Conservation (phyloP, 2,113 vertebrate species). For the Etheostoma spectabile region DNA sequence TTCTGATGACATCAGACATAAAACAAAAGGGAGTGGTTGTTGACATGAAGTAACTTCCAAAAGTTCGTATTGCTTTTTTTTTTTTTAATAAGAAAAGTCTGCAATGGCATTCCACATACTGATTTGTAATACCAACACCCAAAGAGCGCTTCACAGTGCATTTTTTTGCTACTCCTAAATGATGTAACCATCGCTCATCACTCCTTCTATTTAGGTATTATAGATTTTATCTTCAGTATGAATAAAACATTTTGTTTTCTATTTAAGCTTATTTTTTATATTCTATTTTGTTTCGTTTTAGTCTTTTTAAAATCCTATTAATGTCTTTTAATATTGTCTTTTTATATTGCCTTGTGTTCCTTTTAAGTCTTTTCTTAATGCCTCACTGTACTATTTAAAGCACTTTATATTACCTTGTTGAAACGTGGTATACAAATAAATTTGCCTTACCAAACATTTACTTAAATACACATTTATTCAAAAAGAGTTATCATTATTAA, state of each 20-base stretch:
- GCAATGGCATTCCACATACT: constrained; percentile 33
- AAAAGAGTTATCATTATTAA: background rate
- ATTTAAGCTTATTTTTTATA: background rate
- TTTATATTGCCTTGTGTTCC: background rate
- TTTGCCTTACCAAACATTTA: background rate
- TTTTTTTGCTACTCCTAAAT: constrained; percentile 15
- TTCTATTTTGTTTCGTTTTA: background rate
- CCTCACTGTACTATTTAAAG: background rate
- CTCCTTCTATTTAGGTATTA: background rate
- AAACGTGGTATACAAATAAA: background rate
- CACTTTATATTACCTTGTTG: background rate
- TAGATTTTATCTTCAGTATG: background rate
- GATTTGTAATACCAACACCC: constrained; percentile 52
- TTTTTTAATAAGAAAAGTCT: constrained; percentile 56
- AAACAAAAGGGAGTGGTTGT: constrained; percentile 60
- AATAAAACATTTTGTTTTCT: background rate
- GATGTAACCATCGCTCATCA: background rate
- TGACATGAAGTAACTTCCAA: constrained; percentile 54
- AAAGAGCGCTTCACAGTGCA: background rate
- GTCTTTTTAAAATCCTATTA: background rate
- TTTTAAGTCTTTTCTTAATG: background rate
- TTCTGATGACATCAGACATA: constrained; percentile 56
- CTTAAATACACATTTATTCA: background rate
- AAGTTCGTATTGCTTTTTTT: constrained; percentile 26
- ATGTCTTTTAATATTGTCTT: background rate